A percentile compares a stretch with the other conserved stretches of the same genome.
Conservation (phyloP, 2,113 vertebrate species). For the Microtus richardsoni region DNA sequence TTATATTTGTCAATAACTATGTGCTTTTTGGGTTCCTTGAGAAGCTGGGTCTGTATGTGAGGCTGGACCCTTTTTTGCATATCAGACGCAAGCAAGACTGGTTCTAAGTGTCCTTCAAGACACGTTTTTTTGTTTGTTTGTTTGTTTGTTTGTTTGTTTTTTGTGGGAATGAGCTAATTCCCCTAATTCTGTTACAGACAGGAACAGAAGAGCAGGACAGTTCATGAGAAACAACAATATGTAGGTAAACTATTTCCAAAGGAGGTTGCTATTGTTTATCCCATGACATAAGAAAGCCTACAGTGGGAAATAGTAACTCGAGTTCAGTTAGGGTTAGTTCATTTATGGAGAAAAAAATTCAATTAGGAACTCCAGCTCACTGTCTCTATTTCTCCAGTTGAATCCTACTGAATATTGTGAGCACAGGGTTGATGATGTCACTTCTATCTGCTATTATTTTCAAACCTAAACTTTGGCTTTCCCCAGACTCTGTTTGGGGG, state of each 20-base stretch:
- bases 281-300: neutral
- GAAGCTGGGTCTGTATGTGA: neutral
- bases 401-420: neutral
- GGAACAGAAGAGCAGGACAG: neutral
- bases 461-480: too few species aligned
- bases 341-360: neutral
- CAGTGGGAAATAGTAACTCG: neutral
- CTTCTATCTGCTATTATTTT: neutral
- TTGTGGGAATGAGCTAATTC: neutral
- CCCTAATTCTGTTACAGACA: neutral
- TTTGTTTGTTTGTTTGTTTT: too few species aligned
- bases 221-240: neutral
- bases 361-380: neutral
- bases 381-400: too few species aligned
- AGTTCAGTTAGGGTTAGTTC: neutral
- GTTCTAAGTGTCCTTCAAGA: neutral
- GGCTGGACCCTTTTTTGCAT: neutral
- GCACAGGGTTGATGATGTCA: neutral
- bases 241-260: neutral
- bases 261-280: neutral
- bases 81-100: neutral
- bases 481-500: neutral
- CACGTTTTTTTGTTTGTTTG: too few species aligned
- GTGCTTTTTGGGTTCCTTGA: neutral
- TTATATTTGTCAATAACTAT: neutral